phyloP scores from a whole-genome alignment of 1,140 invertebrate genomes.

The Bactericera cockerelli region DNA sequence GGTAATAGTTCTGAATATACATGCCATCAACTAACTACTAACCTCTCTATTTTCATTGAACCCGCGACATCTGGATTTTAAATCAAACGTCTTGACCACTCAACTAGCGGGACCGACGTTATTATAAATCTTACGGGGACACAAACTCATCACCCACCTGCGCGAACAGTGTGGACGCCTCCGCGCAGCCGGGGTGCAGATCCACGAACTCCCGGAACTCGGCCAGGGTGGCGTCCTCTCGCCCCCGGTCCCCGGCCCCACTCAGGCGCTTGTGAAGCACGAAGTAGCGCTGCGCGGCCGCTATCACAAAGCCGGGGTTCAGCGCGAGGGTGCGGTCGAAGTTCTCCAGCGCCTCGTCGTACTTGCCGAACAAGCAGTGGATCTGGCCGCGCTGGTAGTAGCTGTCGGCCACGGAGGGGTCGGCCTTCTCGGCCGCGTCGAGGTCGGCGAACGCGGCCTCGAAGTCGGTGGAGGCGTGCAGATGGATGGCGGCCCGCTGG shows the following conservation, averaged over 20 bases:
- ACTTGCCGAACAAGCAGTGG: slow-evolving; percentile 20
- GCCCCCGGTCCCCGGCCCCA: slow-evolving; percentile 31
- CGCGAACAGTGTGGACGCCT: slow-evolving; percentile 67
- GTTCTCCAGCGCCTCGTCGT: slow-evolving; percentile 58
- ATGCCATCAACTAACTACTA: too few relatives aligned
- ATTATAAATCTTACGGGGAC: too few relatives aligned
- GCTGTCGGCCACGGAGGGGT: slow-evolving; percentile 66
- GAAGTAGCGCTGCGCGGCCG: slow-evolving; percentile 75
- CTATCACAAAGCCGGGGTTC: slow-evolving; percentile 66
- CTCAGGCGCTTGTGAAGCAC: slow-evolving; percentile 57
- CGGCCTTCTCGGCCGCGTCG: slow-evolving; percentile 50
- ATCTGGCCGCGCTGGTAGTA: slow-evolving; percentile 65
- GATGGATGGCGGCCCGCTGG: slow-evolving; percentile 65
- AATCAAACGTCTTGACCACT: too few relatives aligned
- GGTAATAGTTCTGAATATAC: too few relatives aligned
- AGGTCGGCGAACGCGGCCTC: slow-evolving; percentile 64
- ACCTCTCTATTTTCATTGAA: too few relatives aligned
- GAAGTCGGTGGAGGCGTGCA: slow-evolving; percentile 52
- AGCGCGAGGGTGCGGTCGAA: slow-evolving; percentile 67
- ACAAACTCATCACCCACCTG: too few relatives aligned
- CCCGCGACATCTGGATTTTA: too few relatives aligned
- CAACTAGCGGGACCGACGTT: too few relatives aligned
- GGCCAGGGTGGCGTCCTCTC: slow-evolving; percentile 35
- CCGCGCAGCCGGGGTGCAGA: slow-evolving; percentile 66
- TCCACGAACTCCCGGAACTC: slow-evolving; percentile 57